Evolutionary conservation across 1,140 invertebrate genomes (phyloP), one percentile per base, ranked within the genome.

Genomic region (Pseudomyrmex concolor): DNA sequence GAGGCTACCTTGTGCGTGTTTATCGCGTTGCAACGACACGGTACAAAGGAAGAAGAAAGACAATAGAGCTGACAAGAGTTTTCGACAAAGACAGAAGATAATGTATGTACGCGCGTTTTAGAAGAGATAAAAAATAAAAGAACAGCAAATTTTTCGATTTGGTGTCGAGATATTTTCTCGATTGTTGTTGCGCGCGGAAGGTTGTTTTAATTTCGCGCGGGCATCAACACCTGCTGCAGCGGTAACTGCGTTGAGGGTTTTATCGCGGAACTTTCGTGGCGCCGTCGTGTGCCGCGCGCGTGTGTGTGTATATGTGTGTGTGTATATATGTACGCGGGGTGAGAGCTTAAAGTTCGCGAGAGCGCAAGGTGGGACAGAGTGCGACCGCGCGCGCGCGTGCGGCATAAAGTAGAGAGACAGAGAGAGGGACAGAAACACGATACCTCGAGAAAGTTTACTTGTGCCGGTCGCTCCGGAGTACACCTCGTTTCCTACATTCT

Each of bases 181-280:
- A 76, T 9, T 17, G 83, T 88, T 74, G 87, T 82, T 86, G 63
- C 4, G 89, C 88, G 89, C 87, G 89, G 86, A 34, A 34, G 87
- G 81, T 86, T 34, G 25, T 66, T 81, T 73, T 81, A 73, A 81
- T 81, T 51, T 81, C 68, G 78, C 66, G 70, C 85, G 81, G 34
- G 70, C 86, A 68, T 70, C 82, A 74, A 78, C 86, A 87, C 74
- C 86, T 86, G 86, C 81, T 76, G 66, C 73, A 25, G 67, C 63
- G 57, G 70, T 81, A 78, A 68, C 76, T 71, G 64, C 81, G 86
- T 85, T 81, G 81, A 66, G 70, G 60, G 60, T 87, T 84, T 87
- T 80, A 86, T 84, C 86, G 85, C 63, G 81, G 68, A 66, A 82
- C 63, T 68, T 86, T 85, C 68, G 84, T 82, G 80, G 80, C 83